A percentile compares a stretch with the other conserved stretches of the same genome.
Conservation (phyloP, 1,140 invertebrate species). For the Ruditapes philippinarum region DNA sequence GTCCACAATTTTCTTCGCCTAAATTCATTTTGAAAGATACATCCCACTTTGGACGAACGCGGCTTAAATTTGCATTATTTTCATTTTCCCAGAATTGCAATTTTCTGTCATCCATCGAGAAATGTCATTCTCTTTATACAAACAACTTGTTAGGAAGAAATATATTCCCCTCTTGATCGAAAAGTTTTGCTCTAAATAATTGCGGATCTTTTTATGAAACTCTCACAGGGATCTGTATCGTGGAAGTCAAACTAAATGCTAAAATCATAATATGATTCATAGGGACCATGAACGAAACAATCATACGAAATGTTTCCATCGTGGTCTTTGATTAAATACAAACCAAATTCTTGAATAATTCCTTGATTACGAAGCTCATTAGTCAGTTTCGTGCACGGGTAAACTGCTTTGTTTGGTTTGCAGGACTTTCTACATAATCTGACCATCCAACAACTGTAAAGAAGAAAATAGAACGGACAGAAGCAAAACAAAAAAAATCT, state of each 20-base stretch:
- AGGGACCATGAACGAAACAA: too few relatives aligned
- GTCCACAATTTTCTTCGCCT: slow-evolving; percentile 47
- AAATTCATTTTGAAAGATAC: slow-evolving; percentile 57
- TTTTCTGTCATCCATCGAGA: slow-evolving; percentile 52
- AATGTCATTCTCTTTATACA: slow-evolving; percentile 61
- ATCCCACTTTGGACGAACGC: slow-evolving; percentile 25
- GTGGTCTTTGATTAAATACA: too few relatives aligned
- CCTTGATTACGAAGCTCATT: too few relatives aligned
- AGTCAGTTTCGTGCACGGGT: too few relatives aligned
- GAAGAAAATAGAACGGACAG: too few relatives aligned
- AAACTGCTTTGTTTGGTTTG: too few relatives aligned
- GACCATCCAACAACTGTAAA: too few relatives aligned
- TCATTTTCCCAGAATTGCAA: slow-evolving; percentile 65
- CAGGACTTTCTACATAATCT: too few relatives aligned
- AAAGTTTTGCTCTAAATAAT: slow-evolving; percentile 49
- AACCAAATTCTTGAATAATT: too few relatives aligned
- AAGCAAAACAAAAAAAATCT: too few relatives aligned
- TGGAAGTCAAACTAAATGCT: background rate
- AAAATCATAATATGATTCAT: too few relatives aligned
- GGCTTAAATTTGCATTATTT: slow-evolving; percentile 67
- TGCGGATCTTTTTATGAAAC: slow-evolving; percentile 26
- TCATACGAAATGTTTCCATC: too few relatives aligned
- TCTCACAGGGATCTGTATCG: slow-evolving; percentile 1
- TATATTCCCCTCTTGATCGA: slow-evolving; percentile 53
- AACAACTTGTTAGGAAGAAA: slow-evolving; percentile 60